These are phyloP conservation scores for Phaonia tiefii DNA, from an alignment of 2,888 invertebrate genomes.

Conservation along the genomic window DNA sequence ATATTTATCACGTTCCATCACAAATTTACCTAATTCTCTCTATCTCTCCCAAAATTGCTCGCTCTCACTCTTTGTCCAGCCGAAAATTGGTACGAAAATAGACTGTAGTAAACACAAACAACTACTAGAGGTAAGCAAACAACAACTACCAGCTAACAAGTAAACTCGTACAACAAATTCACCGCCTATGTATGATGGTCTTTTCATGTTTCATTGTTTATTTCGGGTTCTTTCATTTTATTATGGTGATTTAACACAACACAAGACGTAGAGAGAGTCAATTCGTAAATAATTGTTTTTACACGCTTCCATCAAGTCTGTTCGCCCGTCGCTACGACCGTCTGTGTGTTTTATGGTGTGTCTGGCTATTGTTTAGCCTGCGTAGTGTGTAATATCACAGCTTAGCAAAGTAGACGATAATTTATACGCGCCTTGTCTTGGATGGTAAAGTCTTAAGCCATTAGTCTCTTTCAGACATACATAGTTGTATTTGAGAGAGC, in stretches of 20 bases:
- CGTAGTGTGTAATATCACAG: not conserved
- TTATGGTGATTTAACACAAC: not conserved
- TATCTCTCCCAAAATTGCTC: too few species aligned
- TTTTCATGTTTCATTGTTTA: not conserved
- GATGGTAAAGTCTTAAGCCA: too few species aligned
- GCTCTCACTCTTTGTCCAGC: too few species aligned
- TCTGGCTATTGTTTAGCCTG: not conserved
- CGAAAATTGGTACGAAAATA: too few species aligned
- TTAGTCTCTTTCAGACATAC: too few species aligned
- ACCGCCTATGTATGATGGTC: slow-evolving; percentile 10
- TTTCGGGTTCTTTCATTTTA: not conserved
- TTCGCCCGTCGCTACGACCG: not conserved
- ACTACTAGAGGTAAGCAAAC: too few species aligned
- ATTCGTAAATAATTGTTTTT: slow-evolving; percentile 20
- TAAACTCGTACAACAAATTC: not conserved
- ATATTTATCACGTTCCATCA: too few species aligned
- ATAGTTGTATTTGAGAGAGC: too few species aligned
- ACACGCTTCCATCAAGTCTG: slow-evolving; percentile 5
- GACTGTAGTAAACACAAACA: too few species aligned
- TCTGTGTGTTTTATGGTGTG: not conserved
- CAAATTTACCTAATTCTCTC: too few species aligned
- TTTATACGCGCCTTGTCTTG: not conserved
- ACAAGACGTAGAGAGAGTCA: too few species aligned
- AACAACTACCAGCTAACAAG: too few species aligned
- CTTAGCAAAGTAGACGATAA: not conserved